Evolutionary conservation across 2,888 invertebrate species (phyloP).

Genomic region (Agrochola litura): DNA sequence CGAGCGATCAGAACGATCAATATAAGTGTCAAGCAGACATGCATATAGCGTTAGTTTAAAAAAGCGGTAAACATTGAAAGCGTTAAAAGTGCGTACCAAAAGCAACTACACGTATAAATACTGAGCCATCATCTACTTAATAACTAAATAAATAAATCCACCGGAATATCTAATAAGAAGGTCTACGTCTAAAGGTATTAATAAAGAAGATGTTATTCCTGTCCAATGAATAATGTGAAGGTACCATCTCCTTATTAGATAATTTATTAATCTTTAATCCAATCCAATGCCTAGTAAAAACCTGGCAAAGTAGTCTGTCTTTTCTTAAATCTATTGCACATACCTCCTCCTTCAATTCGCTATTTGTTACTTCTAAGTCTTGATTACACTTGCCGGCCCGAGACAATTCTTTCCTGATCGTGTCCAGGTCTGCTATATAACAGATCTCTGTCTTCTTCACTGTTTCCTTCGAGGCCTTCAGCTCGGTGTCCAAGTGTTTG

Average conservation of each 20-base stretch:
- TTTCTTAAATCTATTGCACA: conserved; percentile 56
- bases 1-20: conserved; percentile 68
- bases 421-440: conserved; percentile 87
- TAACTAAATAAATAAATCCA: conserved; percentile 32
- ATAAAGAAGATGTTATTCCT: conserved; percentile 24
- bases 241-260: conserved; percentile 41
- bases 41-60: conserved; percentile 70
- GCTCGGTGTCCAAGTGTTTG: conserved; percentile 86
- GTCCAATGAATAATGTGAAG: conserved; percentile 39
- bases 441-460: conserved; percentile 86
- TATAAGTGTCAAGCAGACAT: conserved; percentile 72
- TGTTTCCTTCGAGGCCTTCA: conserved; percentile 85
- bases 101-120: conserved; percentile 69
- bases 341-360: conserved; percentile 93
- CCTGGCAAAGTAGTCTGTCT: neutral
- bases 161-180: conserved; percentile 26
- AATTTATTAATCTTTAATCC: conserved; percentile 25
- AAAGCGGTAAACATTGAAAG: conserved; percentile 72
- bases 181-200: conserved; percentile 21
- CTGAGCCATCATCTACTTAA: conserved; percentile 38
- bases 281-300: neutral
- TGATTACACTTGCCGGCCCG: conserved; percentile 90
- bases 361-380: conserved; percentile 92
- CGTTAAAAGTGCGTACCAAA: conserved; percentile 70
- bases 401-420: conserved; percentile 88